Evolutionary conservation across 2,113 vertebrate genomes (phyloP).

Genomic region (Cranoglanis bouderius): DNA sequence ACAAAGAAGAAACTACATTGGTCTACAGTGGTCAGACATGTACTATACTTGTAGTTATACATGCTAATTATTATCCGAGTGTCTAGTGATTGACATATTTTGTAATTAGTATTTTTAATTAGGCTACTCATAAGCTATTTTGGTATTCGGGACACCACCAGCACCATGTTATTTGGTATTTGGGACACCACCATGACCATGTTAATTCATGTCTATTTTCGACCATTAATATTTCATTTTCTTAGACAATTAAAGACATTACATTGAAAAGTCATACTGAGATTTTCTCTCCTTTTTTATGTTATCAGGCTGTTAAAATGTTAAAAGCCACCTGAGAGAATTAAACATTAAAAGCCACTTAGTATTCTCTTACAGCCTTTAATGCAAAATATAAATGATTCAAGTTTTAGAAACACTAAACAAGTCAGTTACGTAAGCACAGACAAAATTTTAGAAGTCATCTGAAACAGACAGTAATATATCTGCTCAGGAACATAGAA

Average conservation of each 20-base stretch:
- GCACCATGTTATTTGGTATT: neutral
- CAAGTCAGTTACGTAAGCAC: neutral
- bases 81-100: neutral
- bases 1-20: neutral
- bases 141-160: neutral
- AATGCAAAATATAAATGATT: neutral
- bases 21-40: neutral
- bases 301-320: neutral
- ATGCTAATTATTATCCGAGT: neutral
- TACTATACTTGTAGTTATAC: neutral
- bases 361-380: neutral
- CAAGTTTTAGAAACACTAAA: neutral
- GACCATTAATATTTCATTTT: neutral
- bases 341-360: too few relatives aligned
- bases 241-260: neutral
- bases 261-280: neutral
- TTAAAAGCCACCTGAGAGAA: neutral
- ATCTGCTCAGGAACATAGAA: neutral
- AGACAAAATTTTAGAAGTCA: neutral
- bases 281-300: neutral
- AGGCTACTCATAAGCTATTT: conserved; percentile 10
- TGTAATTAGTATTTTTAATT: neutral
- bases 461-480: neutral
- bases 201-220: neutral
- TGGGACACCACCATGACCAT: neutral